These are phyloP conservation scores for Lanistes nyassanus DNA, from an alignment of 1,140 invertebrate genomes.

Conservation along the genomic window DNA sequence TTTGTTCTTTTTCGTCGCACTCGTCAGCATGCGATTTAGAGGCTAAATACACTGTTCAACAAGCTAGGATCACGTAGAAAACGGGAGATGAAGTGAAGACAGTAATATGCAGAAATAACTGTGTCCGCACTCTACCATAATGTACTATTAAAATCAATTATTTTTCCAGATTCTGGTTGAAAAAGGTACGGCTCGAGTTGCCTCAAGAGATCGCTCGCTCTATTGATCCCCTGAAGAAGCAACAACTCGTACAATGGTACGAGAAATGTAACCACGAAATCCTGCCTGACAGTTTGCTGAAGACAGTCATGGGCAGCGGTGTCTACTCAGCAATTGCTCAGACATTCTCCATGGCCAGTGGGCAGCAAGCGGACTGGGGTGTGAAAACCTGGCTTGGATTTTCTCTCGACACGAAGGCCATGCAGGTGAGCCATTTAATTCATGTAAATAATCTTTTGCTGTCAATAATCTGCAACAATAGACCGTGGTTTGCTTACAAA, in stretches of 20 bases:
- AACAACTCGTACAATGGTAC: background rate
- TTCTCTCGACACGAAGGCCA: background rate
- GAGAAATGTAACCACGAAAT: background rate
- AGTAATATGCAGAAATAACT: no score
- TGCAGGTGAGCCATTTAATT: no score
- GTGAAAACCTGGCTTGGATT: constrained; percentile 6
- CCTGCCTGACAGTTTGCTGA: background rate
- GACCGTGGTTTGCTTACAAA: no score
- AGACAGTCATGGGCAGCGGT: background rate
- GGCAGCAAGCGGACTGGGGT: background rate
- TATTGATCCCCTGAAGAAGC: background rate
- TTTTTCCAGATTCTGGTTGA: background rate
- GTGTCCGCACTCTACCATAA: no score
- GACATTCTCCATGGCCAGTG: no score
- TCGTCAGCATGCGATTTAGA: no score
- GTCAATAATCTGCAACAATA: no score
- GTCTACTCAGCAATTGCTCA: constrained; percentile 1
- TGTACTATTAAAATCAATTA: background rate
- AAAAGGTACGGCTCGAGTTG: background rate
- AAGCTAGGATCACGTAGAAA: no score
- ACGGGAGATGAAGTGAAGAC: no score
- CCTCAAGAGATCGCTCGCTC: background rate
- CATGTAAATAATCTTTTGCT: no score
- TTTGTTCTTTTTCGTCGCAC: no score
- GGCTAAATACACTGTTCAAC: no score